Conservation (phyloP, 2,797 vertebrate species). For the Anableps anableps region DNA sequence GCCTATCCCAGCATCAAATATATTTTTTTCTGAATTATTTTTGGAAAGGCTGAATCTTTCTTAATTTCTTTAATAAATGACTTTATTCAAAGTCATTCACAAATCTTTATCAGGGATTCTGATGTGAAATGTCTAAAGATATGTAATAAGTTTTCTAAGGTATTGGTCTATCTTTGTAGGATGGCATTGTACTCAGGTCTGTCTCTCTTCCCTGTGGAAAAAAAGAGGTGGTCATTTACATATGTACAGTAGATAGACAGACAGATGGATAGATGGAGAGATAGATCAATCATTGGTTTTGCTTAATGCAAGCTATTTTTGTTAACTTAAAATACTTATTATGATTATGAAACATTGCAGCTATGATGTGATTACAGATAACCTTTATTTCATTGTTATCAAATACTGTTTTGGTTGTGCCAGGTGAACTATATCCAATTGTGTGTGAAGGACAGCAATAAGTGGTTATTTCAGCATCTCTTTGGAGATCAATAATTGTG, state of each 20-base stretch:
- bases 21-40: no score
- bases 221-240: neutral
- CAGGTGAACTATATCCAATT: slow-evolving; percentile 6
- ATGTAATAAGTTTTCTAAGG: no score
- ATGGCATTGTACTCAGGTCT: neutral
- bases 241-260: no score
- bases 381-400: slow-evolving; percentile 31
- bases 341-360: neutral
- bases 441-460: slow-evolving; percentile 32
- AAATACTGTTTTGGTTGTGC: slow-evolving; percentile 19
- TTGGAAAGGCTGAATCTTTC: no score
- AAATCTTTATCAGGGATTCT: no score
- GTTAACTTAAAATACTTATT: slow-evolving; percentile 11
- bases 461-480: slow-evolving; percentile 48
- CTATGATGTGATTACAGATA: slow-evolving; percentile 5
- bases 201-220: neutral
- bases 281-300: neutral
- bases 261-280: neutral
- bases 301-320: neutral
- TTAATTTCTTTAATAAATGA: no score
- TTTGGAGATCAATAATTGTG: slow-evolving; percentile 63
- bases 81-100: no score
- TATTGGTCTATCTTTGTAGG: neutral
- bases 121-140: no score
- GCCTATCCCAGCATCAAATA: neutral